Evolutionary conservation across 2,797 vertebrate species (phyloP).

Genomic region (Distichodus sexfasciatus): DNA sequence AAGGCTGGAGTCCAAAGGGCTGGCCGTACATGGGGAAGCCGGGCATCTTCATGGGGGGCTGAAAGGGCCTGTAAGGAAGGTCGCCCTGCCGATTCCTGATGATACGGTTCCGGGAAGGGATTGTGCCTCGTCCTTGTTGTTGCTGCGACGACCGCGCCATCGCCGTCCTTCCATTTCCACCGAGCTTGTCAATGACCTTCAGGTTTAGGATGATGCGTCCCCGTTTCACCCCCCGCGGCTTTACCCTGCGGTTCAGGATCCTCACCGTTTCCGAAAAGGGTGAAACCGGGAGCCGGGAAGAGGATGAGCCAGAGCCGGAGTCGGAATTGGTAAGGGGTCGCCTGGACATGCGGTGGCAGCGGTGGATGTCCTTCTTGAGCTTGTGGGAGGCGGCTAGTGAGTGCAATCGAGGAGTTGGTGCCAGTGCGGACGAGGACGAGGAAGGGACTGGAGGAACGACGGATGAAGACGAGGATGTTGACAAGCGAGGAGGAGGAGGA

Average conservation of each 20-base stretch:
- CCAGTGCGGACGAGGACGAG: constrained; percentile 59
- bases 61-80: constrained; percentile 90
- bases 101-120: constrained; percentile 93
- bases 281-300: constrained; percentile 81
- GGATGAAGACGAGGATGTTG: constrained; percentile 57
- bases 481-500: no score
- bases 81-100: constrained; percentile 94
- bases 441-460: constrained; percentile 51
- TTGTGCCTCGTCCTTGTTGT: constrained; percentile 80
- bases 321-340: constrained; percentile 88
- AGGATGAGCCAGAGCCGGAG: constrained; percentile 55
- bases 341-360: constrained; percentile 95
- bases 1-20: constrained; percentile 73
- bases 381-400: constrained; percentile 91
- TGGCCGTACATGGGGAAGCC: constrained; percentile 88
- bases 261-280: constrained; percentile 97
- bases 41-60: constrained; percentile 92
- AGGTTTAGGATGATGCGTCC: constrained; percentile 96
- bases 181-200: constrained; percentile 92
- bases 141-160: constrained; percentile 52
- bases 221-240: constrained; percentile 92
- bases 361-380: constrained; percentile 97
- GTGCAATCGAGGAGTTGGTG: constrained; percentile 86
- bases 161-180: constrained; percentile 50
- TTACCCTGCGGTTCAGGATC: constrained; percentile 95